Base-by-base conservation (phyloP, 2,797 vertebrate genomes). In the Cephalopachus bancanus region DNA sequence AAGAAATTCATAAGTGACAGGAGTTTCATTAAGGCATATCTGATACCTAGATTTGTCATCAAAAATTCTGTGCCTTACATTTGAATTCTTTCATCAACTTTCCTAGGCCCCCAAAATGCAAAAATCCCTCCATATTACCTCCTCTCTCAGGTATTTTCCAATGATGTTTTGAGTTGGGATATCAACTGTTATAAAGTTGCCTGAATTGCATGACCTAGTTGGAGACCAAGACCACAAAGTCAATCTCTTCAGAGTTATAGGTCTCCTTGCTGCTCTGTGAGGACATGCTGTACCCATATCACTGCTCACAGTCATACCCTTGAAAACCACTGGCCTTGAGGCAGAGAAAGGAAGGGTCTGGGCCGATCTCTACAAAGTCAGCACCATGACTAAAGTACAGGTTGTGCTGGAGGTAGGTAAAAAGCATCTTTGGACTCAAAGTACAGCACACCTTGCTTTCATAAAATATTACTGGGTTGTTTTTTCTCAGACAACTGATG, bases 31-130 rank as follows among this genome's bases (percentile, higher is more conserved):
- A 94, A 92, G 49, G 33, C 37, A 4, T 67, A 76, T 81, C 81
- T 78, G 51, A 81, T 88, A 64, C 44, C 83, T 85, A 78, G 20
- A 76, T 26, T 62, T 96, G 59, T 16, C 72, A 71, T 75, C 67
- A n/a, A 59, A 83, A 85, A 91, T 53, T 33, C 30, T 67, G 26
- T 51, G 5, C 83, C 55, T 91, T 69, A 65, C 37, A 49, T 85
- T 86, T 85, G 28, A 91, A 69, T 75, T 59, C 24, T 49, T 79
- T 81, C 67, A 57, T 83, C 74, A 93, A 74, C 16, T 85, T 88
- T 62, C 49, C 71, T 72, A 84, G 33, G 44, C 44, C 22, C 62
- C 75, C 93, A 72, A 78, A 76, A 83, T 20, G 19, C 19, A 53
- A 16, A 91, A 5, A 11, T 17, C 37, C n/a, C 20, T 65, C 11